Evolutionary conservation across 2,797 vertebrate species (phyloP).

Genomic region (Parotocinclus haroldoi): DNA sequence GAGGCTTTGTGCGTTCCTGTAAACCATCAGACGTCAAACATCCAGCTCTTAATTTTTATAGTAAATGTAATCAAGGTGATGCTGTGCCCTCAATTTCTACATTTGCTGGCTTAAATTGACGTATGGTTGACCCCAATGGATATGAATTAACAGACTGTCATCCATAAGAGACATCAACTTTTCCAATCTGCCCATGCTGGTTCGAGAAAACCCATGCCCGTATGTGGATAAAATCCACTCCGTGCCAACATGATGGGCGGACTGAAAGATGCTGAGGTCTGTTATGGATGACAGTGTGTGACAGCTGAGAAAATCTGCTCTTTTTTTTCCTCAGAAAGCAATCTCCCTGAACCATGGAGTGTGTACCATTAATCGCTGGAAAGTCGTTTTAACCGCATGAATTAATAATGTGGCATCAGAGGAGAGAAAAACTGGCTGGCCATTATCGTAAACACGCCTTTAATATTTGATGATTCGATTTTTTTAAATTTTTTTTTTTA

Average conservation of each 20-base stretch:
- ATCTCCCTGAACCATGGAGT: constrained; percentile 60
- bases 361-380: constrained; percentile 79
- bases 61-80: constrained; percentile 21
- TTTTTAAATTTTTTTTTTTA: constrained; percentile 54
- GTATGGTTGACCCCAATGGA: constrained; percentile 31
- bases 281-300: constrained; percentile 12
- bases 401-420: constrained; percentile 79
- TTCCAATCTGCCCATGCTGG: constrained; percentile 43
- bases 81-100: constrained; percentile 17
- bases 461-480: constrained; percentile 80
- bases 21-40: constrained; percentile 26
- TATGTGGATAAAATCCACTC: constrained; percentile 68
- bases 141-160: constrained; percentile 20
- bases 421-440: constrained; percentile 72
- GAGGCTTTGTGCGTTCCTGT: constrained; percentile 18
- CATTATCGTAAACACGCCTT: constrained; percentile 81
- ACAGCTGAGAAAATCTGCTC: constrained; percentile 55
- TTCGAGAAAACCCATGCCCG: constrained; percentile 16
- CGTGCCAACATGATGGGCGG: constrained; percentile 26
- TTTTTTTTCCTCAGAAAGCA: constrained; percentile 67
- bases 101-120: constrained; percentile 26
- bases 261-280: too few species aligned
- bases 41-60: constrained; percentile 21
- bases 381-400: constrained; percentile 85
- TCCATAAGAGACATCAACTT: constrained; percentile 2